Base-by-base conservation (phyloP, 1,140 invertebrate species). In the Drosophila malerkotliana region DNA sequence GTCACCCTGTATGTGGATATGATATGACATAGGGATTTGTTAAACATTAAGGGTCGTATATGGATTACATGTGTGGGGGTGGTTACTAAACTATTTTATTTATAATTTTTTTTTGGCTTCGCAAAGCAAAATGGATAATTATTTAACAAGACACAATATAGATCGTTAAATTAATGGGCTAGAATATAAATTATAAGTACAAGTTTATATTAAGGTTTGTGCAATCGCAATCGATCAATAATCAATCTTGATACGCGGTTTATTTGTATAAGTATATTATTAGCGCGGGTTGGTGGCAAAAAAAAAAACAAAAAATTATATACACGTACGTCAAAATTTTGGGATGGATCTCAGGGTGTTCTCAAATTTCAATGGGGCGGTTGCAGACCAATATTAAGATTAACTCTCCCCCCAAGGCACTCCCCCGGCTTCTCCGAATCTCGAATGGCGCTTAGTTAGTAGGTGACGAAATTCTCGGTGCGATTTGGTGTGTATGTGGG, bases 321-420 rank as follows among this genome's bases (percentile, higher is more conserved):
- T 90, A 90, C 89, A 90, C 88, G 84, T 67, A 90, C 88, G 88
- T 90, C 88, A 90, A 87, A 87, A 83, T 77, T 73, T 64, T 87
- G 62, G 62, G 54, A 64, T 61, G 57, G 55, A 54, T 56, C 67
- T 68, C 12, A 7, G 47, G 37, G 10, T 9, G 4, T n/a, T 63
- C 26, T 37, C 15, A n/a, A 10, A 37, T 64, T 47, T 48, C 14
- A 39, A 72, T 51, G 34, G 30, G 30, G 39, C 5, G 15, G n/a
- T 41, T 26, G 26, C 4, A 15, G 26, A 66, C 14, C 52, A 12
- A 47, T 49, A 37, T 28, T 28, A 6, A 28, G 26, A 12, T 51
- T 26, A 10, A 51, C 18, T 39, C 52, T 66, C 32, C 34, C 39
- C 47, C 37, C 37, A 15, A 28, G 21, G 15, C 14, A 14, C 52